Evolutionary conservation across 2,888 invertebrate genomes (phyloP).

Genomic region (Trachelus tabidus): DNA sequence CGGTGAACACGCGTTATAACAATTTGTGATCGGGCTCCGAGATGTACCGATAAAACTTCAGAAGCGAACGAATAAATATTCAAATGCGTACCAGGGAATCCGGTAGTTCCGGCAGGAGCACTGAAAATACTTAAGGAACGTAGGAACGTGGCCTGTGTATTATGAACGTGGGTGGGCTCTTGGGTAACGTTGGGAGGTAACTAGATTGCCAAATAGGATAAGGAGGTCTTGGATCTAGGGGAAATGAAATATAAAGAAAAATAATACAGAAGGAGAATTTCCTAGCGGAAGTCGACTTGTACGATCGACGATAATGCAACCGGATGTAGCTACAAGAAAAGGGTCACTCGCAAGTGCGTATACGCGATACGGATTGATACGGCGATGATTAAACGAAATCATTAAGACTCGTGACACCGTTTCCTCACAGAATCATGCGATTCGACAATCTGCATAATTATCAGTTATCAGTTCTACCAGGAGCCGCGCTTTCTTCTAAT

Average conservation of each 20-base stretch:
- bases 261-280: too few relatives aligned
- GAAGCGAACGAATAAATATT: background rate
- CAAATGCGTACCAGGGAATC: background rate
- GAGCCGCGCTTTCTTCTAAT: background rate
- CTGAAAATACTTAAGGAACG: too few relatives aligned
- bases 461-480: background rate
- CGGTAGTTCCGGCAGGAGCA: too few relatives aligned
- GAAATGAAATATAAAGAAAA: too few relatives aligned
- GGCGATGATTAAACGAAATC: conserved; percentile 18
- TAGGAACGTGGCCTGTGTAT: too few relatives aligned
- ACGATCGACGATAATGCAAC: background rate
- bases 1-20: conserved; percentile 14
- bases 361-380: conserved; percentile 10
- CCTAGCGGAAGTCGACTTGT: too few relatives aligned
- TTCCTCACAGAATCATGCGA: conserved; percentile 11
- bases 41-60: background rate
- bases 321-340: conserved; percentile 12
- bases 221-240: too few relatives aligned
- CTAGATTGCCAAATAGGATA: too few relatives aligned
- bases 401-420: background rate
- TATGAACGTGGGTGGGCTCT: too few relatives aligned
- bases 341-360: background rate
- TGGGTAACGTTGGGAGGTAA: too few relatives aligned
- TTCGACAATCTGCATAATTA: conserved; percentile 20
- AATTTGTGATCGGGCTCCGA: conserved; percentile 7